A percentile compares a stretch with the other conserved stretches of the same genome.
Conservation (phyloP, 2,797 vertebrate species). For the Melopsittacus undulatus region DNA sequence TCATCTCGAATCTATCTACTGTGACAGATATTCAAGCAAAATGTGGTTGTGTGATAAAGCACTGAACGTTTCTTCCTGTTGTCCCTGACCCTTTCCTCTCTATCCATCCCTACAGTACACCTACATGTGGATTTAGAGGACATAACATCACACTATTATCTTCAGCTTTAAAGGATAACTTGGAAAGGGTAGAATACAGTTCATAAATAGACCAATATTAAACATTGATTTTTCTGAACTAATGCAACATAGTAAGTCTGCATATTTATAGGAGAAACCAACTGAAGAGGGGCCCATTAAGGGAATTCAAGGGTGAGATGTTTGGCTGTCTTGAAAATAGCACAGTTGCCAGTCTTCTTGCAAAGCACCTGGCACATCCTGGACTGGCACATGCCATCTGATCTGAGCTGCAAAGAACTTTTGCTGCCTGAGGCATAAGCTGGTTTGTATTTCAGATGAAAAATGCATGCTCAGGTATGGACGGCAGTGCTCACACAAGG, state of each 20-base stretch:
- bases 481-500: neutral
- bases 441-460: neutral
- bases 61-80: rapidly evolving
- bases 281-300: neutral
- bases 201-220: rapidly evolving
- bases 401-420: neutral
- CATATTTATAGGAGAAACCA: neutral
- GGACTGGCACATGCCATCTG: neutral
- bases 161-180: neutral
- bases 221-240: neutral
- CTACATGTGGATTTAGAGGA: neutral
- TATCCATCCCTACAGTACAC: neutral
- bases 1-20: neutral
- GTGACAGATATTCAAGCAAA: neutral
- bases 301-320: neutral
- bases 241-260: neutral
- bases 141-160: neutral
- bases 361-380: neutral
- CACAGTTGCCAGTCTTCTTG: neutral
- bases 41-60: neutral
- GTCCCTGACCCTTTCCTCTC: neutral
- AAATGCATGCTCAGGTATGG: neutral
- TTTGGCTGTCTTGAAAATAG: neutral
- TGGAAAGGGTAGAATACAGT: neutral
- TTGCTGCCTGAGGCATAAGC: neutral